Base-by-base conservation (phyloP, 2,113 vertebrate genomes). In the Pithys albifrons region DNA sequence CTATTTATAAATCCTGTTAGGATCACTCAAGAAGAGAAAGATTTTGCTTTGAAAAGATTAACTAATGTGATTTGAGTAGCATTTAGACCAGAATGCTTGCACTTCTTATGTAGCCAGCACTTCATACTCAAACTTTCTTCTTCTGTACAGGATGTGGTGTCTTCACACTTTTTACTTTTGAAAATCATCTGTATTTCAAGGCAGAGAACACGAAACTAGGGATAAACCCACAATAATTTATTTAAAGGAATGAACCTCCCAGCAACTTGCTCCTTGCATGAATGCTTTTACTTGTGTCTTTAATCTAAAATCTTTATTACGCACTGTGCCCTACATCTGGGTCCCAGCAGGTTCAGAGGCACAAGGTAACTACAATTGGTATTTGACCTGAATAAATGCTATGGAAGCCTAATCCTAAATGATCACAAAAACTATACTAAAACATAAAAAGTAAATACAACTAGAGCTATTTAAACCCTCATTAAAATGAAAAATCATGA, bases 251-350 rank as follows among this genome's bases (percentile, higher is more conserved):
- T 64, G 19, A 91, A 66, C 19, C 5, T 31, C 35, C 46, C 48
- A 91, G 28, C 41, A 88, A 28, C 55, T 88, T 77, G 19, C 35
- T 90, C 69, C 82, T 93, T 49, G 79, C 64, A 58, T 90, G 62
- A 85, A 85, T 66, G 43, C 22, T 82, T 90, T 82, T 70, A 76
- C 49, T 85, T 85, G 37, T 88, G 23, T 51, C 28, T 76, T 67
- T 90, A 72, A 85, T 79, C 35, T 65, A 9, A 71, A 95, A 46
- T 31, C 19, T 93, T 93, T 96, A 73, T 71, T 88, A 62, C 69
- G 84, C 33, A 71, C 83, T 91, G 86, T 86, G 89, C 37, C 84
- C 70, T 91, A 82, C 87, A 87, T 89, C 81, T 95, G 84, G 52
- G 39, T 20, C 86, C 66, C 94, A 95, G 73, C 39, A 89, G 22